phyloP scores from a whole-genome alignment of 1,140 invertebrate species.

The Scaptomyza pallida region DNA sequence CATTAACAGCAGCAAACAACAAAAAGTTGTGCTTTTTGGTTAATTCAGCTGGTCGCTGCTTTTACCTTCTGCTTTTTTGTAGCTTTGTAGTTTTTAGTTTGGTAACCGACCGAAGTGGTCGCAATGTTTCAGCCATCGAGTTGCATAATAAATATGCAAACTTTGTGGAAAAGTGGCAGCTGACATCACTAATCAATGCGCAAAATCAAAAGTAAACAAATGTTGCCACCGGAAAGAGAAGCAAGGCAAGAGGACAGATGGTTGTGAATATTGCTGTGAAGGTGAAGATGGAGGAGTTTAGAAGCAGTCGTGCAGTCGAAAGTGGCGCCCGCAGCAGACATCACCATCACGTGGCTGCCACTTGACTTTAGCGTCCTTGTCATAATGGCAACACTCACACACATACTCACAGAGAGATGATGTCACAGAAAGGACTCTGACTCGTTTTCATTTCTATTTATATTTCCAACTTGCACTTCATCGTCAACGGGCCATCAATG shows the following conservation, averaged over 20 bases:
- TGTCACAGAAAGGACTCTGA: neutral
- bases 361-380: constrained; percentile 54
- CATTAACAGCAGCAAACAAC: neutral
- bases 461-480: constrained; percentile 78
- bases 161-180: constrained; percentile 48
- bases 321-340: constrained; percentile 26
- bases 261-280: no score
- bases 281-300: neutral
- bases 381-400: constrained; percentile 45
- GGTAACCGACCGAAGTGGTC: constrained; percentile 43
- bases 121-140: constrained; percentile 67
- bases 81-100: constrained; percentile 27
- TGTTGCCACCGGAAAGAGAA: neutral
- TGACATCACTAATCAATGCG: constrained; percentile 64
- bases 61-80: neutral
- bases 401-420: neutral
- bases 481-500: constrained; percentile 78
- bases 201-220: constrained; percentile 69
- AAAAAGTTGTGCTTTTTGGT: constrained; percentile 6
- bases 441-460: constrained; percentile 58
- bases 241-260: no score
- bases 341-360: constrained; percentile 46
- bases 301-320: constrained; percentile 7
- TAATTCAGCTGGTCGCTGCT: constrained; percentile 22
- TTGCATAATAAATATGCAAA: constrained; percentile 77